Base-by-base conservation (phyloP, 2,113 vertebrate genomes). In the Dicentrarchus labrax region DNA sequence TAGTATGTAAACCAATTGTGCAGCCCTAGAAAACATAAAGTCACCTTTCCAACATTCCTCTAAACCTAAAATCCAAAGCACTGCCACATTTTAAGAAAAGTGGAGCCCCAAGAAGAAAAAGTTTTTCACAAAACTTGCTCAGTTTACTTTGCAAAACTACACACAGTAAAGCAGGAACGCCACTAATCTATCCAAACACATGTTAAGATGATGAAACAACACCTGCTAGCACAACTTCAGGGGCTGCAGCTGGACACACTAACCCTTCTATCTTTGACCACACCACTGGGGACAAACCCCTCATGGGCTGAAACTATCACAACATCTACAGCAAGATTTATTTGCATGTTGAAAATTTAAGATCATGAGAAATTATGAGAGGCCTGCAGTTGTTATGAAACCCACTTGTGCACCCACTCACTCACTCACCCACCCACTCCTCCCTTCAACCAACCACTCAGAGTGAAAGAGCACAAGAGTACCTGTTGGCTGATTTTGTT, bases 311-410 rank as follows among this genome's bases (percentile, higher is more conserved):
- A 85, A 78, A 75, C 50, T 6, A 50, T 39, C 15, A 4, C 9
- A 36, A 36, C 21, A 12, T 21, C 39, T 50, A 51, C 66, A 73
- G 21, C 2, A 0, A 24, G 24, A 50, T 48, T 48, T 1, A 85
- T 80, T 80, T 83, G 72, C 72, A 83, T 77, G 4, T 39, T 64
- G 53, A 75, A 78, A 72, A 72, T 53, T 13, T 8, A 56, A 13
- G 11, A 39, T 21, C 1, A 6, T 57, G 69, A 76, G 21, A 84
- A 62, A 73, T 12, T 51, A 43, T 3, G 30, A 43, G 19, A 38
- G 2, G 43, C 8, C 9, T 39, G 54, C 72, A 62, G 61, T 43
- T 67, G 19, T 85, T 64, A 71, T 75, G 76, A 86, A 80, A 80
- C 57, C 71, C 68, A 73, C 72, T 82, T 39, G 19, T 50, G n/a